These are phyloP conservation scores for Sussaba pulchella DNA, from an alignment of 2,888 invertebrate genomes.

Conservation along the genomic window DNA sequence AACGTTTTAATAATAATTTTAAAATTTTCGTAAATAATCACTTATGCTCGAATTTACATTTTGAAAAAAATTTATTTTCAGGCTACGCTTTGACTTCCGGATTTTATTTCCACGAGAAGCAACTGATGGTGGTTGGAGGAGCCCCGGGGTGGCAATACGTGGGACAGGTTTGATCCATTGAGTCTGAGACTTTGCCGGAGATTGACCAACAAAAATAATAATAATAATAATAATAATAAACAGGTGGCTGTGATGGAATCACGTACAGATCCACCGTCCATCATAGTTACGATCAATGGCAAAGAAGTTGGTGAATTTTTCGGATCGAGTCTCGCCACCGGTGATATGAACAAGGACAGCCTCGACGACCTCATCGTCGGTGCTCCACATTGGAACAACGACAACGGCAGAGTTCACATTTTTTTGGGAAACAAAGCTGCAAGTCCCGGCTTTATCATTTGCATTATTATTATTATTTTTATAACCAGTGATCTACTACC, in stretches of 20 bases:
- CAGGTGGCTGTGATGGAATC: too few relatives aligned
- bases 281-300: constrained; percentile 69
- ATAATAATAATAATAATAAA: background rate
- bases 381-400: constrained; percentile 79
- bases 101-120: background rate
- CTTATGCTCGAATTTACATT: too few relatives aligned
- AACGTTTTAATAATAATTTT: too few relatives aligned
- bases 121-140: background rate
- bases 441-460: constrained; percentile 6
- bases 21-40: too few relatives aligned
- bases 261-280: constrained; percentile 14
- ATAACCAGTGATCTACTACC: too few relatives aligned
- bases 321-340: constrained; percentile 77
- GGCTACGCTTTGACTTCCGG: background rate
- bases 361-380: constrained; percentile 79
- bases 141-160: background rate
- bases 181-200: too few relatives aligned
- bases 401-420: constrained; percentile 76
- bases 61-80: too few relatives aligned
- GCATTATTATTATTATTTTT: background rate
- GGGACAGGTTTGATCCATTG: background rate
- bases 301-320: constrained; percentile 77
- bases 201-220: too few relatives aligned
- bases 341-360: constrained; percentile 78
- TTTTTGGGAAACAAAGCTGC: constrained; percentile 70